These are phyloP conservation scores for Hemicordylus capensis DNA, from an alignment of 2,113 vertebrate genomes.

Conservation along the genomic window DNA sequence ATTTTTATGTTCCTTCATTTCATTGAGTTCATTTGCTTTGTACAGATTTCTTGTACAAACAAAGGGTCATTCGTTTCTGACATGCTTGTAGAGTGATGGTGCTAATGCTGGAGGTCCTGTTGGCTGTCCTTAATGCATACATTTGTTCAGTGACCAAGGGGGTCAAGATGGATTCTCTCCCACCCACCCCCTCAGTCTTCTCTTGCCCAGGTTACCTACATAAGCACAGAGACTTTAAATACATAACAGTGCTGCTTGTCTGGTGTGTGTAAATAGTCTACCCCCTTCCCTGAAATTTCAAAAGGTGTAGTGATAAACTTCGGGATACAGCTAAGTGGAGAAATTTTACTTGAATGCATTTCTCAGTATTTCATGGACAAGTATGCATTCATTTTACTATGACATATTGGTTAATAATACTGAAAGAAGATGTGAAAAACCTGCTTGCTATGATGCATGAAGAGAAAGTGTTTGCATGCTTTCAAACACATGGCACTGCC, in stretches of 20 bases:
- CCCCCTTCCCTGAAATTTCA: slow-evolving; percentile 55
- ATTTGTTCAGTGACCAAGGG: background rate
- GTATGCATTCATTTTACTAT: slow-evolving; percentile 48
- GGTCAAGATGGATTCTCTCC: background rate
- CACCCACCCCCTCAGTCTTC: background rate
- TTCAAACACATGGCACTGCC: slow-evolving; percentile 63
- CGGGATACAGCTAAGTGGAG: slow-evolving; percentile 50
- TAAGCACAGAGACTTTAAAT: slow-evolving; percentile 73
- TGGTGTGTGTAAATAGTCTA: slow-evolving; percentile 58
- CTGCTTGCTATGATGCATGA: slow-evolving; percentile 73
- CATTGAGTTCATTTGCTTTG: slow-evolving; percentile 39
- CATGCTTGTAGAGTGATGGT: slow-evolving; percentile 57
- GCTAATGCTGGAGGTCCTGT: slow-evolving; percentile 41
- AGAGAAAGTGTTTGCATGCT: slow-evolving; percentile 69
- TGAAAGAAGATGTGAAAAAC: slow-evolving; percentile 52
- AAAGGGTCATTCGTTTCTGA: slow-evolving; percentile 44
- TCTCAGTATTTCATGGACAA: slow-evolving; percentile 62
- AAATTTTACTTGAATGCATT: slow-evolving; percentile 68
- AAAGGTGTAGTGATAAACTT: slow-evolving; percentile 43
- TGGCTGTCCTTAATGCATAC: slow-evolving; percentile 8
- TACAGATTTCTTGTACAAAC: slow-evolving; percentile 57
- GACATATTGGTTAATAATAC: slow-evolving; percentile 55
- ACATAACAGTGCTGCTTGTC: slow-evolving; percentile 48
- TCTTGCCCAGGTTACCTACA: slow-evolving; percentile 64
- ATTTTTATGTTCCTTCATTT: slow-evolving; percentile 57